Evolutionary conservation across 2,888 invertebrate species (phyloP), one percentile per base, ranked within the genome.

Genomic region (Odontothrips loti): DNA sequence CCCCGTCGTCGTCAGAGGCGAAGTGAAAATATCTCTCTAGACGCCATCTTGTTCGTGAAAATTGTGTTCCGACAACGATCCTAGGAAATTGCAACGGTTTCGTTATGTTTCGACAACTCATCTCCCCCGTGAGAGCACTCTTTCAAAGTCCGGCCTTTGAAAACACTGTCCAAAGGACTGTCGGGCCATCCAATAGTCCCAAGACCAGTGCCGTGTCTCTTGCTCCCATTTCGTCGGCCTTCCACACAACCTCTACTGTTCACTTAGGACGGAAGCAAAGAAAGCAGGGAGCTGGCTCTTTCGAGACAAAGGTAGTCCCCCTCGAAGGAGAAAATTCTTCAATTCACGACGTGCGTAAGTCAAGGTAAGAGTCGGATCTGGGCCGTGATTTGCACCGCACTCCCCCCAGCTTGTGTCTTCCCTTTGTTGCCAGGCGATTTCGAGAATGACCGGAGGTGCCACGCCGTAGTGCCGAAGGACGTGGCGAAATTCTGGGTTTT

Each of bases 1-100:
- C 1, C 63, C 9, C 11, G 11, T 23, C 68, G 68, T 68, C 23
- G 23, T n/a, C 9, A 8, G 11, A 6, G n/a, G 15, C 58, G 58
- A 15, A 10, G 68, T 12, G 68, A 75, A 12, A 75, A 27, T 75
- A 27, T 27, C 27, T 68, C 23, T 23, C 10, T 9, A 23, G 68
- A 75, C 68, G 68, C 68, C 68, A 75, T 75, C 68, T 75, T 75
- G 68, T 12, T 75, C 68, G 8, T 23, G 27, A 75, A 27, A 23
- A 23, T 58, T 58, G 4, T 20, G 58, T 58, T 2, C 34, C 34
- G 34, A 43, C 34, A 2, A 43, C 34, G 34, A 43, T 43, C 34
- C 34, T 43, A 4, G 34, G 34, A 6, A 43, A 43, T 43, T 43
- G 34, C 34, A 43, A 43, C 34, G 34, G 34, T 43, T 27, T 75